Evolutionary conservation across 2,113 vertebrate genomes (phyloP).

Genomic region (Grallaria varia): DNA sequence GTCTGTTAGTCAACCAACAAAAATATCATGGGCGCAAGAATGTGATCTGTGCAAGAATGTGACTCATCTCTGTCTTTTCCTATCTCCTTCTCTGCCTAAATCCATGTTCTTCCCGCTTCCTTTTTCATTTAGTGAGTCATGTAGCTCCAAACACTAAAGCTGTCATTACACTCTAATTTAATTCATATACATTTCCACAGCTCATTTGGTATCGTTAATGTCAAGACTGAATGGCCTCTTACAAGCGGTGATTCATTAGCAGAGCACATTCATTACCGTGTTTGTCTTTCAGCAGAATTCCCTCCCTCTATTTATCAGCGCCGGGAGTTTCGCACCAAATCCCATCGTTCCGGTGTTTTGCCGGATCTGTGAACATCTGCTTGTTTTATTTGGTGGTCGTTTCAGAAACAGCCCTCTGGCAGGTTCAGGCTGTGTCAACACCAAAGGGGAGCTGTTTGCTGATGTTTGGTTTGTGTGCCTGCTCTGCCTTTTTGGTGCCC

Average conservation of each 20-base stretch:
- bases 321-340: background rate
- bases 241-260: conserved; percentile 26
- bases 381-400: background rate
- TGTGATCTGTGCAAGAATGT: background rate
- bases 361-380: background rate
- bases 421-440: background rate
- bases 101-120: background rate
- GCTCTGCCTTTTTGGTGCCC: background rate
- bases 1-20: background rate
- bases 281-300: conserved; percentile 12
- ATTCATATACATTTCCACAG: conserved; percentile 29
- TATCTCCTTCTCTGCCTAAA: background rate
- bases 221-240: background rate
- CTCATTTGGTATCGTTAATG: conserved; percentile 29
- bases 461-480: too few relatives aligned
- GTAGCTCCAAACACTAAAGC: background rate
- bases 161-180: background rate
- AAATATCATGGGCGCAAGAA: background rate
- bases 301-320: background rate
- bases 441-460: background rate
- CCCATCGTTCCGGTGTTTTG: background rate
- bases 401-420: background rate
- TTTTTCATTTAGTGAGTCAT: background rate
- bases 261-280: background rate
- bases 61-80: background rate